These are phyloP conservation scores for Chaetorhynchus papuensis DNA, from an alignment of 2,113 vertebrate genomes.

Conservation along the genomic window DNA sequence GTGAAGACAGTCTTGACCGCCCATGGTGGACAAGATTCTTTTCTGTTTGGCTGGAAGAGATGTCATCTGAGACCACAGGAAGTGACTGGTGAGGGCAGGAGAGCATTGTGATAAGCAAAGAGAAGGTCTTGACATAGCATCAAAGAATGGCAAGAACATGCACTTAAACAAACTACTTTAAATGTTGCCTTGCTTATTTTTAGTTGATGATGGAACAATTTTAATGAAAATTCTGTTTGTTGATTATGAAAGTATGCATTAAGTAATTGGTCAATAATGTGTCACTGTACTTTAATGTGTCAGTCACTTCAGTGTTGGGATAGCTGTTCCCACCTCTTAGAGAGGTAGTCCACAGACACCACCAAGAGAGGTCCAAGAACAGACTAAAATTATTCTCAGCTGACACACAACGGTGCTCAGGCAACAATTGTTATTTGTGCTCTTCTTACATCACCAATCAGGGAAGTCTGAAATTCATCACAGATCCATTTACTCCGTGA, in stretches of 20 bases:
- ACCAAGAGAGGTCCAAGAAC: neutral
- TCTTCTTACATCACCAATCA: neutral
- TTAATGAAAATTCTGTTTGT: neutral
- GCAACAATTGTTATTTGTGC: neutral
- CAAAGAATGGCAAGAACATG: neutral
- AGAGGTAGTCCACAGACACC: neutral
- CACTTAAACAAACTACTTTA: neutral
- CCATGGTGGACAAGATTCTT: neutral
- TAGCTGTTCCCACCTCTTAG: neutral
- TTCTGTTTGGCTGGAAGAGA: neutral
- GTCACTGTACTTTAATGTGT: neutral
- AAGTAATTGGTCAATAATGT: neutral
- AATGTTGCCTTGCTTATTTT: neutral
- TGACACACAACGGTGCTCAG: neutral
- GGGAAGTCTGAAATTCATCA: neutral
- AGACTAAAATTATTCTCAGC: neutral
- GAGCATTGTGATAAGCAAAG: neutral
- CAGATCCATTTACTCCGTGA: neutral
- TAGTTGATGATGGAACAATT: neutral
- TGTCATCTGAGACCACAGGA: neutral
- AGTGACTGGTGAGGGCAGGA: neutral
- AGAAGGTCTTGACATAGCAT: neutral
- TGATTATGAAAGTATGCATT: neutral
- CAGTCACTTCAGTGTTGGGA: accelerated
- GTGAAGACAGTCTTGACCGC: neutral